Evolutionary conservation across 2,113 vertebrate genomes (phyloP).

Genomic region (Protomyctophum bolini): DNA sequence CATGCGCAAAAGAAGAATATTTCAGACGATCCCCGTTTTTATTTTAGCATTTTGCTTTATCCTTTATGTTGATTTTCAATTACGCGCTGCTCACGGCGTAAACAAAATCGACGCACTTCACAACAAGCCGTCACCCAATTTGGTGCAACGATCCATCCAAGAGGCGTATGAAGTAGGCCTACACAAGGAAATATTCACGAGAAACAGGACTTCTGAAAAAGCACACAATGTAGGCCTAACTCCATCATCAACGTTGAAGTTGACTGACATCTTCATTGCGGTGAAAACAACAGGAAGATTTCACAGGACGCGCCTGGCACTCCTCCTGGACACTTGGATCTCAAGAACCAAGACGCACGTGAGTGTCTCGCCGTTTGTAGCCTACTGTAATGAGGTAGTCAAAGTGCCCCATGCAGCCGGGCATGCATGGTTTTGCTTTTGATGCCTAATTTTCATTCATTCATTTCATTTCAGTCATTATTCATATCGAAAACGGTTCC

Average conservation of each 20-base stretch:
- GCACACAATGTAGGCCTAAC: background rate
- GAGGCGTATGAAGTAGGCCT: constrained; percentile 45
- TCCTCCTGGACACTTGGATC: constrained; percentile 92
- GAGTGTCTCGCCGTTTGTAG: constrained; percentile 53
- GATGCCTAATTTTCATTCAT: background rate
- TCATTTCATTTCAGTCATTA: background rate
- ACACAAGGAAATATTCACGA: background rate
- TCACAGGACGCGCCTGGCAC: constrained; percentile 84
- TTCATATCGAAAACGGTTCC: too few species aligned
- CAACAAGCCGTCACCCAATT: constrained; percentile 28
- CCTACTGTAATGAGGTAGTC: too few species aligned
- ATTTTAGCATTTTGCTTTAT: constrained; percentile 65
- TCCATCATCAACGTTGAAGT: constrained; percentile 29
- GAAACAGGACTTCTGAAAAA: background rate
- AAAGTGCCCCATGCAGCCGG: too few species aligned
- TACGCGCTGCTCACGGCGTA: constrained; percentile 43
- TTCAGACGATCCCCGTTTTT: constrained; percentile 55
- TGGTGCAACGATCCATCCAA: constrained; percentile 47
- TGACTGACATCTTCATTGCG: constrained; percentile 85
- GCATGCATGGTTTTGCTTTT: too few species aligned
- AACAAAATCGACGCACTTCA: constrained; percentile 9
- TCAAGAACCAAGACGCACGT: constrained; percentile 85
- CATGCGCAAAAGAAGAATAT: constrained; percentile 63
- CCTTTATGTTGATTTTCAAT: constrained; percentile 68
- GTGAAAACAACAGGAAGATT: constrained; percentile 90